phyloP scores from a whole-genome alignment of 2,113 vertebrate species.

The Urocolius indicus region DNA sequence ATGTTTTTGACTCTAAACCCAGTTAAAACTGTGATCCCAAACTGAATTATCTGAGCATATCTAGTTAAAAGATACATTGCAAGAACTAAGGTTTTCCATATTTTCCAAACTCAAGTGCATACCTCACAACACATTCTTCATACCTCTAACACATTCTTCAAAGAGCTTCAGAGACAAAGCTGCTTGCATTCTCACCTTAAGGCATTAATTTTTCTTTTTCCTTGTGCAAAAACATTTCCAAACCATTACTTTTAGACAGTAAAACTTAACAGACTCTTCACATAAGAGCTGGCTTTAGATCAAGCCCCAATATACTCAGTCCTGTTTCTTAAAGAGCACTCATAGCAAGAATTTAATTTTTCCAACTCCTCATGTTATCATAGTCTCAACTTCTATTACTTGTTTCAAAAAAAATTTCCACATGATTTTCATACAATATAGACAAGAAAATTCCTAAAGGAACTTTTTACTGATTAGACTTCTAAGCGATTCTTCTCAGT shows the following conservation, averaged over 20 bases:
- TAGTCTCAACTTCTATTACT: slow-evolving; percentile 62
- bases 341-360: background rate
- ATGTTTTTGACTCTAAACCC: background rate
- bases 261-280: slow-evolving; percentile 28
- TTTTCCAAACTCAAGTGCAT: background rate
- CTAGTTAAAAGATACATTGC: background rate
- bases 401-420: slow-evolving; percentile 64
- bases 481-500: background rate
- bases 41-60: background rate
- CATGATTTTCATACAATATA: slow-evolving; percentile 63
- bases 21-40: background rate
- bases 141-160: background rate
- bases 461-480: slow-evolving; percentile 45
- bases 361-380: background rate
- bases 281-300: slow-evolving; percentile 35
- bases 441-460: slow-evolving; percentile 59
- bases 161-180: slow-evolving; percentile 14
- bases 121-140: background rate
- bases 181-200: background rate
- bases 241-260: slow-evolving; percentile 11
- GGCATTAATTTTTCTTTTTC: background rate
- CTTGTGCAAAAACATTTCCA: slow-evolving; percentile 11
- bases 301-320: slow-evolving; percentile 5
- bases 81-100: background rate
- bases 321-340: slow-evolving; percentile 50